Conservation (phyloP, 2,797 vertebrate species). For the Champsocephalus gunnari region DNA sequence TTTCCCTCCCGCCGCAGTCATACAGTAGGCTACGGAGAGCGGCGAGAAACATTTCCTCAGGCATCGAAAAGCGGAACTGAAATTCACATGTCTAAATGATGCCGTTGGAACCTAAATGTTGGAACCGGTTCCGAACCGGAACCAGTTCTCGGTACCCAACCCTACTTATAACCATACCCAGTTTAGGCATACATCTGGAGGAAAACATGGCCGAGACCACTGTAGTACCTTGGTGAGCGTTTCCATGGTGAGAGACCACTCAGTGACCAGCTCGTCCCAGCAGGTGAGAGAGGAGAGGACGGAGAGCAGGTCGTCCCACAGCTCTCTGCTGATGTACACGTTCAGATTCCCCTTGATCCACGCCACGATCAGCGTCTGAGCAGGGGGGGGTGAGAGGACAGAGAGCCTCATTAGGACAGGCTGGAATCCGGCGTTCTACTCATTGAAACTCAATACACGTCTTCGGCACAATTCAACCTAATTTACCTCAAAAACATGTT, state of each 20-base stretch:
- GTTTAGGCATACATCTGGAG: neutral
- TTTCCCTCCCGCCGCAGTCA: too few species aligned
- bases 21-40: too few species aligned
- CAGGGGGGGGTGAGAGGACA: slow-evolving; percentile 26
- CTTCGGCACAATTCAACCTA: too few species aligned
- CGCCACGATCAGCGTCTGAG: slow-evolving; percentile 97
- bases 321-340: slow-evolving; percentile 96
- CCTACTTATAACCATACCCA: neutral
- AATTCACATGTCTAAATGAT: too few species aligned
- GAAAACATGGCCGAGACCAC: neutral
- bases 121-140: too few species aligned
- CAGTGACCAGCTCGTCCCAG: slow-evolving; percentile 98
- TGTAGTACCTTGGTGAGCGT: slow-evolving; percentile 92
- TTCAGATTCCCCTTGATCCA: slow-evolving; percentile 99
- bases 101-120: too few species aligned
- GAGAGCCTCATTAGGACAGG: neutral
- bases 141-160: too few species aligned
- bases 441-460: neutral
- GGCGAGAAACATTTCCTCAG: too few species aligned
- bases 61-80: too few species aligned
- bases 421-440: neutral
- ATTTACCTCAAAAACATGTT: neutral
- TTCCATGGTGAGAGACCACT: slow-evolving; percentile 99
- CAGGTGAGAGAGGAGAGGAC: slow-evolving; percentile 96
- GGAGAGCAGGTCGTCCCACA: slow-evolving; percentile 96